phyloP scores from a whole-genome alignment of 2,888 invertebrate genomes.

The Drosophila quinaria region DNA sequence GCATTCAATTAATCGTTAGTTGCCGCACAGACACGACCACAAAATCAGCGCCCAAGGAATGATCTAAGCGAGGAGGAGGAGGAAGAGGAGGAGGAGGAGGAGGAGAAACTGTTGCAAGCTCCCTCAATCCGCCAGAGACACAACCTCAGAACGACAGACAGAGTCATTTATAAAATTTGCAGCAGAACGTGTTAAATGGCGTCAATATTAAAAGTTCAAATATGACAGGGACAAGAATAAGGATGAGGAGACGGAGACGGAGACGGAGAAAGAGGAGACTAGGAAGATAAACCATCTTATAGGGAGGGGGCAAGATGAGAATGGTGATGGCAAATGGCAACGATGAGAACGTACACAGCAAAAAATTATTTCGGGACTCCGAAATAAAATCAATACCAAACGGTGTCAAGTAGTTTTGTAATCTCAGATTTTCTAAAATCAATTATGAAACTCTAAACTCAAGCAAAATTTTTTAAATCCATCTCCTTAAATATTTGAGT shows the following conservation, averaged over 20 bases:
- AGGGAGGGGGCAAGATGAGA: not conserved
- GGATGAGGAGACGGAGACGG: not conserved
- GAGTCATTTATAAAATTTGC: slow-evolving; percentile 79
- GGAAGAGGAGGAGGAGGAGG: too few relatives aligned
- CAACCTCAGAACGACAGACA: slow-evolving; percentile 59
- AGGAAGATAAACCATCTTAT: not conserved
- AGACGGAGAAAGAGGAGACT: not conserved
- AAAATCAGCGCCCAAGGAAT: slow-evolving; percentile 33
- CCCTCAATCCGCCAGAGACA: slow-evolving; percentile 5
- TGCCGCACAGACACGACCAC: slow-evolving; percentile 27
- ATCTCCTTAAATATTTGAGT: too few relatives aligned
- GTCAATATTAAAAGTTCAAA: slow-evolving; percentile 82
- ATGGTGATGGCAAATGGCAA: slow-evolving; percentile 20
- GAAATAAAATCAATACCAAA: too few relatives aligned
- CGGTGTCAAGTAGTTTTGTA: too few relatives aligned
- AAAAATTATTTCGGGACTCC: too few relatives aligned
- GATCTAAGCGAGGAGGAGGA: not conserved
- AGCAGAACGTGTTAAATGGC: slow-evolving; percentile 79
- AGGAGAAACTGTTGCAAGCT: not conserved
- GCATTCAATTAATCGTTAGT: slow-evolving; percentile 54
- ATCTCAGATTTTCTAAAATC: too few relatives aligned
- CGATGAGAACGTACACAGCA: slow-evolving; percentile 28
- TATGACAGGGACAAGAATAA: slow-evolving; percentile 72
- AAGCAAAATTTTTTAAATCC: too few relatives aligned
- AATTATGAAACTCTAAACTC: too few relatives aligned